Percentiles rank a stretch among this genome's conserved stretches.
Conservation (phyloP, 2,797 vertebrate species). For the Leucoraja ocellata region DNA sequence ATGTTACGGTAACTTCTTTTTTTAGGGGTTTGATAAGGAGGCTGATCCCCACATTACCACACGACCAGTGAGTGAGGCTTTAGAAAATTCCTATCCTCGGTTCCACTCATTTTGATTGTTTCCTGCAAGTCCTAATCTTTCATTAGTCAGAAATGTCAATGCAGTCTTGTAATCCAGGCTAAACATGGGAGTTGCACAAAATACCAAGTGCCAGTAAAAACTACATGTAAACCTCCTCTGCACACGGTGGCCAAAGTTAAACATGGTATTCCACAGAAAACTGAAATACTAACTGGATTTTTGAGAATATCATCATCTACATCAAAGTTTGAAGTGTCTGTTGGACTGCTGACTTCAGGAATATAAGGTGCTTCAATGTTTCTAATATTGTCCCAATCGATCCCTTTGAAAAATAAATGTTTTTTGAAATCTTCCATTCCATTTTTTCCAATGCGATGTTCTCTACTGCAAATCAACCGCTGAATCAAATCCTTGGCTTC, state of each 20-base stretch:
- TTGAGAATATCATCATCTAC: slow-evolving; percentile 89
- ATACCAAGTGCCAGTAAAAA: neutral
- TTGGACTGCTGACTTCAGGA: slow-evolving; percentile 92
- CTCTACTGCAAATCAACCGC: slow-evolving; percentile 81
- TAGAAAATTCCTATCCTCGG: neutral
- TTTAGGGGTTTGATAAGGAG: neutral
- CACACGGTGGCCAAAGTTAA: neutral
- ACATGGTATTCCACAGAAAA: neutral
- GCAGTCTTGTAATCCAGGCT: neutral
- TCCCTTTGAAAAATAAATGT: slow-evolving; percentile 80
- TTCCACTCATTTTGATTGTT: neutral
- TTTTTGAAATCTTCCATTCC: slow-evolving; percentile 86
- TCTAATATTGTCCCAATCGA: slow-evolving; percentile 89
- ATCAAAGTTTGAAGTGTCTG: slow-evolving; percentile 94
- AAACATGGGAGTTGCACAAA: neutral
- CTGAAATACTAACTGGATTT: slow-evolving; percentile 70
- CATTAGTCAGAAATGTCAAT: neutral
- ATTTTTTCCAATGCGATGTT: slow-evolving; percentile 77
- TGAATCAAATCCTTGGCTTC: slow-evolving; percentile 91
- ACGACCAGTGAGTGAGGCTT: neutral
- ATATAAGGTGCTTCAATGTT: slow-evolving; percentile 85
- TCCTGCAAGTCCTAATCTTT: neutral
- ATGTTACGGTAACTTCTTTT: neutral
- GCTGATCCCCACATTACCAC: neutral
- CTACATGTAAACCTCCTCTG: neutral